These are phyloP conservation scores for Vicugna pacos DNA, from an alignment of 2,113 vertebrate genomes.

Conservation along the genomic window DNA sequence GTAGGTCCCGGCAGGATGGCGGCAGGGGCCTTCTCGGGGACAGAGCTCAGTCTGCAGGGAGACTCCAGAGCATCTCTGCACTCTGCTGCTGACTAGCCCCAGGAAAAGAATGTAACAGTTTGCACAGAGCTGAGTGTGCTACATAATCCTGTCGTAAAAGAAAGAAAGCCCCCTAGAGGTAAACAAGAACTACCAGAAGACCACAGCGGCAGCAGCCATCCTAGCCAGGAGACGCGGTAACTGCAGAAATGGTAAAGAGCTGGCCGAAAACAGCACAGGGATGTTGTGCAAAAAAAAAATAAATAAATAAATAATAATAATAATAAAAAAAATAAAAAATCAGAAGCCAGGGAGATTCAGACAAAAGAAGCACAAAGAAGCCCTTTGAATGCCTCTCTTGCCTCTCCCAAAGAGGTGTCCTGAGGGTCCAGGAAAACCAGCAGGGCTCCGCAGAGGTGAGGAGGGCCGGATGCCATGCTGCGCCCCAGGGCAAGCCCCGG, in stretches of 20 bases:
- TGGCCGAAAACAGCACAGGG: not conserved
- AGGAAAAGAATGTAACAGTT: slow-evolving; percentile 28
- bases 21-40: not conserved
- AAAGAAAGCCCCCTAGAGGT: slow-evolving; percentile 51
- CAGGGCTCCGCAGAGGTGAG: not conserved
- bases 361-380: not conserved
- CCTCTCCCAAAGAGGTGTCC: not conserved
- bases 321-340: too few relatives aligned
- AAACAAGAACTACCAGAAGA: slow-evolving; percentile 5
- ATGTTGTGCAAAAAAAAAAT: too few relatives aligned
- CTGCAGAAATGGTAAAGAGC: rapidly evolving
- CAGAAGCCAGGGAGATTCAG: not conserved
- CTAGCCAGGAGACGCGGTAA: not conserved
- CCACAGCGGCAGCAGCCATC: not conserved
- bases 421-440: not conserved
- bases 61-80: not conserved
- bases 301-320: too few relatives aligned
- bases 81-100: not conserved
- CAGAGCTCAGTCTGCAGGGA: not conserved
- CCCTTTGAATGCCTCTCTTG: not conserved
- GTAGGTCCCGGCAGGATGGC: not conserved
- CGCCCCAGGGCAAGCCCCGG: not conserved
- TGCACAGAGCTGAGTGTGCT: not conserved
- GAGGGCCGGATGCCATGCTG: not conserved
- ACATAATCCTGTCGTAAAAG: slow-evolving; percentile 54